Evolutionary conservation across 2,888 invertebrate genomes (phyloP).

Genomic region (Tipula lateralis): DNA sequence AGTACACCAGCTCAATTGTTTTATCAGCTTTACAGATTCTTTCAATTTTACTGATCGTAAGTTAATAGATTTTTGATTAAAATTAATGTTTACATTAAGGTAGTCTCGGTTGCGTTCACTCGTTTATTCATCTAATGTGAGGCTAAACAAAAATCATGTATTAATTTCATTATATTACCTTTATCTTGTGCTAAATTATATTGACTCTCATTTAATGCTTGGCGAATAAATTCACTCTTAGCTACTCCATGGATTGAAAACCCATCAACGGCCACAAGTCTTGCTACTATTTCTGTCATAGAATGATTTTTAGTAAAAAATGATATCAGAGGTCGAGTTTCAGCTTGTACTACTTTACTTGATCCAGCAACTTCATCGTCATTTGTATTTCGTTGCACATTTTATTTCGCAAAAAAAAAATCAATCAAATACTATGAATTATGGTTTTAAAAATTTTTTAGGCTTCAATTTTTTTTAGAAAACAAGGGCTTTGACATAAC

Average conservation of each 20-base stretch:
- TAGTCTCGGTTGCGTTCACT: not conserved
- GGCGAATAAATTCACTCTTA: conserved; percentile 25
- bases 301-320: no score
- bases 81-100: no score
- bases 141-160: conserved; percentile 21
- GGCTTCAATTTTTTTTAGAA: no score
- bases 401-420: no score
- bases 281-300: no score
- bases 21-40: not conserved
- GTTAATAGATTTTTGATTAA: no score
- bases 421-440: no score
- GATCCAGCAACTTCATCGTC: not conserved
- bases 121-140: not conserved
- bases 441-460: no score
- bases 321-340: no score
- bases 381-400: not conserved
- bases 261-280: conserved; percentile 24
- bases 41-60: not conserved
- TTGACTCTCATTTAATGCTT: not conserved
- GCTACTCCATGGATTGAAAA: conserved; percentile 24
- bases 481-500: no score
- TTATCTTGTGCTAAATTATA: not conserved
- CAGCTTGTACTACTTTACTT: no score
- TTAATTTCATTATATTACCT: conserved; percentile 2
- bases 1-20: not conserved